Evolutionary conservation across 2,888 invertebrate species (phyloP).

Genomic region (Pseudeuparius sepicola): DNA sequence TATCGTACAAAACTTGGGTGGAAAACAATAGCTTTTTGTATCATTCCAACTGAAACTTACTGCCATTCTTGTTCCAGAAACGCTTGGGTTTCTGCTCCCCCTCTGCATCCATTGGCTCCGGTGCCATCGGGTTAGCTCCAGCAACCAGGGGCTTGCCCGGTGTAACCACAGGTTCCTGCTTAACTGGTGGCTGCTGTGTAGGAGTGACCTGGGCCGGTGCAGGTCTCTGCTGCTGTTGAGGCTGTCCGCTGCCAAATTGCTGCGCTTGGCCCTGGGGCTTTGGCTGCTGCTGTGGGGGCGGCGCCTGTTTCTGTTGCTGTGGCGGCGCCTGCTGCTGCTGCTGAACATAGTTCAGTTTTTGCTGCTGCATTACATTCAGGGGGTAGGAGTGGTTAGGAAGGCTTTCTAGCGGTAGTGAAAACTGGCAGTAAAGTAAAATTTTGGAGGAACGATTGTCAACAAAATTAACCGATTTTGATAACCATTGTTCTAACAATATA

Average conservation of each 20-base stretch:
- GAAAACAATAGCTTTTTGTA: too few relatives aligned
- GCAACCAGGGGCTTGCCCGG: slow-evolving; percentile 14
- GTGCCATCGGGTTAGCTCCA: slow-evolving; percentile 17
- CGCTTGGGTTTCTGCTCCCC: too few relatives aligned
- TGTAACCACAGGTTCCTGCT: slow-evolving; percentile 9
- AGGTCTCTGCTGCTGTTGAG: slow-evolving; percentile 1
- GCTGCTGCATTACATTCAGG: slow-evolving; percentile 15
- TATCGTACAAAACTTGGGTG: too few relatives aligned
- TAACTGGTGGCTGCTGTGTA: slow-evolving; percentile 6
- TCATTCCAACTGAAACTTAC: too few relatives aligned
- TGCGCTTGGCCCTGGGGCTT: slow-evolving; percentile 14
- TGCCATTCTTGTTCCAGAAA: slow-evolving; percentile 2
- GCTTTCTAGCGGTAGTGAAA: too few relatives aligned
- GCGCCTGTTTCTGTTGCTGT: slow-evolving; percentile 16
- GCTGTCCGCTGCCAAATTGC: too few relatives aligned
- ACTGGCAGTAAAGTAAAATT: too few relatives aligned
- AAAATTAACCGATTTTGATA: too few relatives aligned
- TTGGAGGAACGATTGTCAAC: too few relatives aligned
- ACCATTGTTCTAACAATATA: too few relatives aligned
- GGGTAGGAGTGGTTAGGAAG: too few relatives aligned
- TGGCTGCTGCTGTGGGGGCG: slow-evolving; percentile 10
- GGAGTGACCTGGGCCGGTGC: not conserved
- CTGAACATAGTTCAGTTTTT: slow-evolving; percentile 17
- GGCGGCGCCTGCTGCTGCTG: slow-evolving; percentile 20
- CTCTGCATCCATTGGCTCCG: slow-evolving; percentile 6